Evolutionary conservation across 1,140 invertebrate genomes (phyloP), one percentile per base, ranked within the genome.

Genomic region (Coelopa frigida): DNA sequence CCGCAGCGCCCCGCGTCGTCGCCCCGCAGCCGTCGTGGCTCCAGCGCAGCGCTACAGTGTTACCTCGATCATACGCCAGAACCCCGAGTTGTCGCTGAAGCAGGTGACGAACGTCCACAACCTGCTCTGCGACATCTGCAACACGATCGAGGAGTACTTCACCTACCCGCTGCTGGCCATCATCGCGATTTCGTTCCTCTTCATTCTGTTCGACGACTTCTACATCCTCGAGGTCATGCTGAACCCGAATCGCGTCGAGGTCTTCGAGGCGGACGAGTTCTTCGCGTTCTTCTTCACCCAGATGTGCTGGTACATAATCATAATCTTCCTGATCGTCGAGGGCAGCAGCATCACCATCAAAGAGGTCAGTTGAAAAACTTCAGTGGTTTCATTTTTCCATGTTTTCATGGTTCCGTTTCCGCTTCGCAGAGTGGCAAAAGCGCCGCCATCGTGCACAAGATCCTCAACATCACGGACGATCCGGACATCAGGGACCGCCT

Each of bases 201-300:
- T 68, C 12, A 68, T 68, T 32, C 49, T 68, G 5, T 68, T 68
- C 10, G 65, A 68, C 44, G 58, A 62, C 29, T 68, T 65, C 44
- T 68, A 68, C 35, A 57, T 68, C 26, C 45, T 68, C 21, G 65
- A 65, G 14, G 64, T 57, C 0, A 33, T 61, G 15, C 12, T 68
- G 6, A 61, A 57, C 47, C 60, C 60, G 3, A 65, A 59, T 17
- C 51, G 61, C 20, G 41, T 63, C 32, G 60, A 62, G 21, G 41
- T 52, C 14, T 58, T 65, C 15, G 62, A 66, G 27, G 54, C 57
- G 0, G 59, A 68, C 33, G 64, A 67, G 17, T 68, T 68, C n/a
- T 61, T 68, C 35, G 55, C 61, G 14, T 68, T 68, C 37, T 68
- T 68, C 21, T 48, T 63, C 0, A 56, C 51, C 5, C 65, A 68